Evolutionary conservation across 2,888 invertebrate species (phyloP).

Genomic region (Dasysyrphus albostriatus): DNA sequence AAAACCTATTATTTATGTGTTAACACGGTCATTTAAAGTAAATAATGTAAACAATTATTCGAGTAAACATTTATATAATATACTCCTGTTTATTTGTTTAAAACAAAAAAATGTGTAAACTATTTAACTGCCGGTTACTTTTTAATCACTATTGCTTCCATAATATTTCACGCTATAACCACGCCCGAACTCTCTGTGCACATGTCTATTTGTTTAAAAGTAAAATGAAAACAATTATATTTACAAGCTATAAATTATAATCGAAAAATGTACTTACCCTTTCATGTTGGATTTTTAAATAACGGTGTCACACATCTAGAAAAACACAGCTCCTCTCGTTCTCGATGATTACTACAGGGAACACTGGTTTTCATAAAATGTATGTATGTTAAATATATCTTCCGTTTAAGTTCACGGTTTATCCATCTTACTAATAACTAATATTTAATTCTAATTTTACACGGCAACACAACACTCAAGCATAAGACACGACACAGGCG

Average conservation of each 20-base stretch:
- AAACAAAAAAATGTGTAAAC: neutral
- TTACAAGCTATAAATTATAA: neutral
- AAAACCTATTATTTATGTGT: neutral
- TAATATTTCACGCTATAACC: neutral
- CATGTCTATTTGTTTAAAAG: conserved; percentile 47
- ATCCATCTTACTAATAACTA: conserved; percentile 32
- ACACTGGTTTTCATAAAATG: neutral
- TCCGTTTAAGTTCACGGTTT: neutral
- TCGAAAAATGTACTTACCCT: conserved; percentile 50
- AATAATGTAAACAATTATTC: neutral
- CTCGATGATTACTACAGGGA: neutral
- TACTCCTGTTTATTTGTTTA: neutral
- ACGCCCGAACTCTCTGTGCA: conserved; percentile 11
- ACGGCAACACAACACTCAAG: conserved; percentile 62
- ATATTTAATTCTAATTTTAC: conserved; percentile 46
- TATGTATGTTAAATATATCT: neutral
- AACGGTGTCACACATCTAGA: conserved; percentile 15
- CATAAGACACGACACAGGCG: conserved; percentile 27
- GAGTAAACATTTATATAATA: neutral
- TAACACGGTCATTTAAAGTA: neutral
- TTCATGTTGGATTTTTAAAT: conserved; percentile 12
- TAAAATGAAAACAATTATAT: conserved; percentile 45
- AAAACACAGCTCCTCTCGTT: neutral
- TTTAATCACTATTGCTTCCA: neutral
- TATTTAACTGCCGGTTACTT: neutral